Base-by-base conservation (phyloP, 2,888 invertebrate genomes). In the Mactromeris polynyma region DNA sequence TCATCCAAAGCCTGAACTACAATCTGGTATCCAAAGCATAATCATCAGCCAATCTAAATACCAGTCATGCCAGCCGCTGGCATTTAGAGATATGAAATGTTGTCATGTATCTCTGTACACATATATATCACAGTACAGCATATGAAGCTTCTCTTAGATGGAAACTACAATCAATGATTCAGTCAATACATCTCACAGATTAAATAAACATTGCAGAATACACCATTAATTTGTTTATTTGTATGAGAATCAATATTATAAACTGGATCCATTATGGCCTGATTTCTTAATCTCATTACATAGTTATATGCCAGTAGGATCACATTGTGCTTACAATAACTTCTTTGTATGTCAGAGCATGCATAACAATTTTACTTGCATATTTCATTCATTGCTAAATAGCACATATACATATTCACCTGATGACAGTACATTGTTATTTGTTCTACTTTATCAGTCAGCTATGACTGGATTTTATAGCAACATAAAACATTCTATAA, bases 391-490 rank as follows among this genome's bases (percentile, higher is more conserved):
- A 73, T 17, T 36, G 36, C 36, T 36, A 3, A 73, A 33, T 73
- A 73, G 31, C 36, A 73, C 73, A 73, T 73, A 21, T n/a, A 33
- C 33, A 73, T 73, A 73, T 73, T 73, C 36, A 73, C 17, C 33
- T 4, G 7, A 14, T 2, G 14, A 11, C 14, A 36, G 73, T 73
- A 19, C 14, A 73, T 73, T 36, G 73, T 33, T 73, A 73, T 73
- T 17, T 73, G 19, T 9, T 31, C 7, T 17, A 69, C 69, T 14
- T 69, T 2, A 14, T 31, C 69, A 69, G 3, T 31, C n/a, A 31
- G 14, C 26, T 64, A 64, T 31, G 33, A 58, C 54, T n/a, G n/a
- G 21, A 73, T 73, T 73, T 73, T 73, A 73, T 73, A 36, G 73
- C 36, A 73, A 73, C 36, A 73, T 73, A 73, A n/a, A 73, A 73